Evolutionary conservation across 2,797 vertebrate species (phyloP), one percentile per base, ranked within the genome.

Genomic region (Cyprinella venusta): DNA sequence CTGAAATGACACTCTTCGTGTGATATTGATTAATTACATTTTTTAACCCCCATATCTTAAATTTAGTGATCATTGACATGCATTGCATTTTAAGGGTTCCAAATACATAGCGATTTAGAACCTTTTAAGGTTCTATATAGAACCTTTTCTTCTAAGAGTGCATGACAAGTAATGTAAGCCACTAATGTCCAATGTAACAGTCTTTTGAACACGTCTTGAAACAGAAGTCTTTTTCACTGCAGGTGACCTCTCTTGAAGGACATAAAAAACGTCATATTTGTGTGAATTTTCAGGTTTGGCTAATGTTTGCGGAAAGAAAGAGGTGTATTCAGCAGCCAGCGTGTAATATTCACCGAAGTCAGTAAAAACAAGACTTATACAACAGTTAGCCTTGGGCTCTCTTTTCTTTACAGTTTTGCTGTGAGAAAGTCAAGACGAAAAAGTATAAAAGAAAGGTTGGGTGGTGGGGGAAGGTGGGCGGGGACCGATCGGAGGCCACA

Each of bases 371-470:
- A 18, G 67, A 30, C 52, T 87, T 87, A 80, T 18, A 71, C 74
- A 86, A 85, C 71, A 84, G 54, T 36, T 82, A 12, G 30, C 63
- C 40, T 75, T 78, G 61, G n/a, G 30, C 48, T 64, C 42, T 61
- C 59, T 45, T 78, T 72, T 74, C 24, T 79, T 50, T 50, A 64
- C 67, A 75, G 56, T 24, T 72, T 76, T 68, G 38, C 56, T 79
- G 24, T 76, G 80, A 87, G 68, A 86, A 78, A 88, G 84, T 84
- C 81, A 75, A 48, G 83, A 70, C 59, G 79, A 79, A 79, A 80
- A 85, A 56, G 84, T 56, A 77, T 42, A 54, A 80, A 54, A 45
- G 50, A 80, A 77, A 78, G 38, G 82, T 68, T 74, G 16, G 56
- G 59, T 72, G 59, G 67, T 69, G 76, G 33, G 38, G 54, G 76